phyloP scores from a whole-genome alignment of 2,888 invertebrate genomes.

The Galeopsomyia nigrocyanea region DNA sequence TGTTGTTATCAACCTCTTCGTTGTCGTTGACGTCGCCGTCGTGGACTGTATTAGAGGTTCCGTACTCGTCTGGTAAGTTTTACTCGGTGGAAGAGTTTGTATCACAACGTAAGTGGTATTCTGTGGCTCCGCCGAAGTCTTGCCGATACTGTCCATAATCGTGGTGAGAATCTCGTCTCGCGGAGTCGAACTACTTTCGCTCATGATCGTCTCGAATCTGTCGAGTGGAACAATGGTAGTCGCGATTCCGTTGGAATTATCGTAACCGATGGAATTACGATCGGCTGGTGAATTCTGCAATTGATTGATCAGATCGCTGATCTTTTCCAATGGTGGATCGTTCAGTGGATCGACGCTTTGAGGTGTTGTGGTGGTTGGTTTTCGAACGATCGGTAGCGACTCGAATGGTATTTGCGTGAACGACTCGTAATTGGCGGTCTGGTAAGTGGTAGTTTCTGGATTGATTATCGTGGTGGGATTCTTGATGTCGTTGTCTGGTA shows the following conservation, averaged over 20 bases:
- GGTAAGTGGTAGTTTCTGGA: constrained; percentile 1
- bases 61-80: constrained; percentile 18
- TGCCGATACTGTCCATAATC: constrained; percentile 17
- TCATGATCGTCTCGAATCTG: constrained; percentile 25
- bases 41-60: not conserved
- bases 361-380: not conserved
- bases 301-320: constrained; percentile 40
- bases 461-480: not conserved
- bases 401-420: constrained; percentile 33
- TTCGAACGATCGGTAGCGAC: constrained; percentile 14
- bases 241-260: constrained; percentile 19
- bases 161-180: constrained; percentile 11
- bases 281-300: constrained; percentile 34
- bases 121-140: constrained; percentile 13
- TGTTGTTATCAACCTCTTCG: constrained; percentile 15
- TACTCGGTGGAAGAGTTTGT: constrained; percentile 17
- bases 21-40: constrained; percentile 17
- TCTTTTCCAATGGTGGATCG: constrained; percentile 43
- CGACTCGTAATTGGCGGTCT: constrained; percentile 28
- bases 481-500: not conserved
- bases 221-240: constrained; percentile 42
- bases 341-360: no score
- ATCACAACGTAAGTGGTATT: constrained; percentile 25
- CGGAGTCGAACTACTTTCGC: constrained; percentile 22
- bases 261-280: constrained; percentile 11